Evolutionary conservation across 53 echinoderm and acorn worm genomes (phyloP).

Genomic region (Echinometra lucunter): DNA sequence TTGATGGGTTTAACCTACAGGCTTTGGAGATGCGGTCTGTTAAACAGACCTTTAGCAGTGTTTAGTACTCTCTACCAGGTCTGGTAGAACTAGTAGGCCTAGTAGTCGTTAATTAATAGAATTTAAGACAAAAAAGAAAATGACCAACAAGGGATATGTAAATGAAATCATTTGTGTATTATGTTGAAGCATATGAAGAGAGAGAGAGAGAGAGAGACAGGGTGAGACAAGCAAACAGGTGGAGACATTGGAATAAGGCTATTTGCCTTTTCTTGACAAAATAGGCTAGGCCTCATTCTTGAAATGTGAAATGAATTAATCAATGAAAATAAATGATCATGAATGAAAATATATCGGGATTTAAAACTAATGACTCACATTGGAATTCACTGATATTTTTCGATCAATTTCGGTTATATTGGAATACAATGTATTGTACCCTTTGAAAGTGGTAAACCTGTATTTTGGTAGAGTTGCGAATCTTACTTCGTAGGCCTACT

Average conservation of each 20-base stretch:
- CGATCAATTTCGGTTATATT: background rate
- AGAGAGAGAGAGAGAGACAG: background rate
- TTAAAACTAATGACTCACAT: background rate
- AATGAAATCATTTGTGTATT: background rate
- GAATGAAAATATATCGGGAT: background rate
- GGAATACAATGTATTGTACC: too few relatives aligned
- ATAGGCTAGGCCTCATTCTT: background rate
- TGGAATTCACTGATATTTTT: background rate
- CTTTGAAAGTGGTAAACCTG: too few relatives aligned
- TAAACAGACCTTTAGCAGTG: too few relatives aligned
- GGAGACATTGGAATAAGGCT: background rate
- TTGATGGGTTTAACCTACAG: background rate
- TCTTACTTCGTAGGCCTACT: too few relatives aligned
- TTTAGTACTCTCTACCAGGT: too few relatives aligned
- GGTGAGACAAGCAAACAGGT: background rate
- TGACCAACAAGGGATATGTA: background rate
- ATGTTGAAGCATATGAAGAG: background rate
- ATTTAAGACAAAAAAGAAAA: background rate
- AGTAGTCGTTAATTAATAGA: background rate
- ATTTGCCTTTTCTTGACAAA: background rate
- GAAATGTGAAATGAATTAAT: background rate
- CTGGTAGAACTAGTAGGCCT: too few relatives aligned
- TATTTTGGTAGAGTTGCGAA: too few relatives aligned
- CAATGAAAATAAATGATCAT: background rate
- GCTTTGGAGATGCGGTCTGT: too few relatives aligned